phyloP scores from a whole-genome alignment of 1,140 invertebrate genomes.

The Melipona quadrifasciata region DNA sequence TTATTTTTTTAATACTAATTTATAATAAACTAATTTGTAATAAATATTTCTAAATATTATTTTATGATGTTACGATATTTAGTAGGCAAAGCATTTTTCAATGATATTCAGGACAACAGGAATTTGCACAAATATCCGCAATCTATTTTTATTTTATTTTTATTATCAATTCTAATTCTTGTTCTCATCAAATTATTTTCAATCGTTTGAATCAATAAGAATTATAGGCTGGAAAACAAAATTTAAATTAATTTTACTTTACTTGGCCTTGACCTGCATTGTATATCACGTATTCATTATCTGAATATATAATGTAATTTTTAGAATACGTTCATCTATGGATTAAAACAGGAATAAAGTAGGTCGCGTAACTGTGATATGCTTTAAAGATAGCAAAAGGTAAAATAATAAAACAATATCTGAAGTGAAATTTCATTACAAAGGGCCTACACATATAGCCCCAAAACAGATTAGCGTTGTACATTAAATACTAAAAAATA shows the following conservation, averaged over 20 bases:
- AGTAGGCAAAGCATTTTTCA: too few relatives aligned
- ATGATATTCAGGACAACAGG: too few relatives aligned
- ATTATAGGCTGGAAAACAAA: too few relatives aligned
- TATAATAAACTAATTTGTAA: too few relatives aligned
- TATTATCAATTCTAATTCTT: too few relatives aligned
- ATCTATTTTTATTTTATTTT: too few relatives aligned
- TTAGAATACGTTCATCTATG: background rate
- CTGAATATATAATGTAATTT: background rate
- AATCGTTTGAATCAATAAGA: too few relatives aligned
- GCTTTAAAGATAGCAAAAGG: background rate
- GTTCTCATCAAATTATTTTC: too few relatives aligned
- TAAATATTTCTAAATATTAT: too few relatives aligned
- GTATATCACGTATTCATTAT: background rate
- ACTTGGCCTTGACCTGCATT: background rate
- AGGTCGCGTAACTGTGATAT: background rate
- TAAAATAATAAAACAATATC: background rate
- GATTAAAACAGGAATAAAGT: background rate
- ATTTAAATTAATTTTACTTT: background rate
- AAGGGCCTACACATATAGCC: background rate
- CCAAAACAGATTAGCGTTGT: background rate
- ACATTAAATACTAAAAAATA: background rate
- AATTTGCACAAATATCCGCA: too few relatives aligned
- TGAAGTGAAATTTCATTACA: background rate
- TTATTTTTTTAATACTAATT: too few relatives aligned
- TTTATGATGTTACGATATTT: too few relatives aligned